Evolutionary conservation across 2,113 vertebrate genomes (phyloP).

Genomic region (Protomyctophum bolini): DNA sequence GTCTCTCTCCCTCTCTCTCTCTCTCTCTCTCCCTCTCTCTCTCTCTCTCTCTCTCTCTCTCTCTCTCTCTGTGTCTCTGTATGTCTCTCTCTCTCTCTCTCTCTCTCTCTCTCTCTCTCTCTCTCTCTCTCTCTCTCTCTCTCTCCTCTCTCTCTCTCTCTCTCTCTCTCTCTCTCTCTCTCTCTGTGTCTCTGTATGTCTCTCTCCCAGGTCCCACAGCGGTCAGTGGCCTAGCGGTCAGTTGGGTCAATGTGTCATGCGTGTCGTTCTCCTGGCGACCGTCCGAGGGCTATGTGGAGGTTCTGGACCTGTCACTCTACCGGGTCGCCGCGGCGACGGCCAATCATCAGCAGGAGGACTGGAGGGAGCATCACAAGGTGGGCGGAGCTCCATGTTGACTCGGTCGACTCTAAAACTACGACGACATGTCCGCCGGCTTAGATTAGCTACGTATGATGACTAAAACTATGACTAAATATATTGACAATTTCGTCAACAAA

Average conservation of each 20-base stretch:
- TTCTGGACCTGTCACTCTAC: conserved; percentile 62
- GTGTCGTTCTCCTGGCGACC: conserved; percentile 64
- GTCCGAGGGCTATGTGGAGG: conserved; percentile 58
- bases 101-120: neutral
- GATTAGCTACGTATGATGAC: too few species aligned
- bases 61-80: neutral
- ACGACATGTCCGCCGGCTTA: too few species aligned
- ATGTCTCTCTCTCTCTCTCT: neutral
- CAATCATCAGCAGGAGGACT: conserved; percentile 13
- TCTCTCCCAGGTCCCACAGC: conserved; percentile 78
- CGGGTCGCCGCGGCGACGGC: conserved; percentile 17
- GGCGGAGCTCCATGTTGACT: neutral
- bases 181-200: neutral
- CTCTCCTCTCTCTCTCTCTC: neutral
- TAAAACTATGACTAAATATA: too few species aligned
- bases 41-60: neutral
- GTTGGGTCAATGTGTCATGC: conserved; percentile 34
- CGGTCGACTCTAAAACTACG: too few species aligned
- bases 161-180: neutral
- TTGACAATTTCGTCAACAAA: too few species aligned
- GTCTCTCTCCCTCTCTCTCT: conserved; percentile 10
- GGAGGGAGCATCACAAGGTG: conserved; percentile 45
- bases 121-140: neutral
- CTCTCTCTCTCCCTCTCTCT: neutral
- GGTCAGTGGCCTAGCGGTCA: conserved; percentile 49